A percentile compares a stretch with the other conserved stretches of the same genome.
Conservation (phyloP, 2,797 vertebrate species). For the Mormyrops attenuatus region DNA sequence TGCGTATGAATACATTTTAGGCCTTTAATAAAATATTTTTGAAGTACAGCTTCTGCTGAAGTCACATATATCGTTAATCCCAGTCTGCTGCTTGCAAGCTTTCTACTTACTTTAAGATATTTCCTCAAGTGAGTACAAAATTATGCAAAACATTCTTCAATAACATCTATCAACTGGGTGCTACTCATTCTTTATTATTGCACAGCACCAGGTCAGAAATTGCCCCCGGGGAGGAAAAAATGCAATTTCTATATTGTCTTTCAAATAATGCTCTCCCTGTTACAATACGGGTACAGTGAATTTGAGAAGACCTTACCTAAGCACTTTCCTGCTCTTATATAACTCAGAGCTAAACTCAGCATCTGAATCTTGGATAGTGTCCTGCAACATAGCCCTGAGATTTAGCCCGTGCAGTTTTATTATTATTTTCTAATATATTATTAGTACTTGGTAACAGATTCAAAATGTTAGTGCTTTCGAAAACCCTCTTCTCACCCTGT, state of each 20-base stretch:
- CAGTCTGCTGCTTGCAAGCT: neutral
- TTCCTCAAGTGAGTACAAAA: neutral
- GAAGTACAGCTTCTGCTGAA: neutral
- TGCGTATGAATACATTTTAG: neutral
- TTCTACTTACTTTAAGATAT: neutral
- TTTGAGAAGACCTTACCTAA: neutral
- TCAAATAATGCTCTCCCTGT: neutral
- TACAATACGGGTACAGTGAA: neutral
- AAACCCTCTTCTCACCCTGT: neutral
- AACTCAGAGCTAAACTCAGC: neutral
- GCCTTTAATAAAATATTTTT: constrained; percentile 4
- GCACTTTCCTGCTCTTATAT: neutral
- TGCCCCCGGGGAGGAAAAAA: neutral
- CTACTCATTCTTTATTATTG: neutral
- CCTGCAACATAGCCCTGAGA: neutral
- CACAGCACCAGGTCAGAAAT: neutral
- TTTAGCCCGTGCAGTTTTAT: neutral
- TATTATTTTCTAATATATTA: neutral
- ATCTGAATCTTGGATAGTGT: neutral
- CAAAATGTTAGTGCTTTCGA: neutral
- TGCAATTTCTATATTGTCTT: neutral
- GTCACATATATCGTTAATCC: neutral
- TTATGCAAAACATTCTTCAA: neutral
- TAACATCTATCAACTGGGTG: neutral
- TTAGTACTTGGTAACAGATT: neutral